Evolutionary conservation across 2,888 invertebrate species (phyloP).

Genomic region (Nymphalis urticae): DNA sequence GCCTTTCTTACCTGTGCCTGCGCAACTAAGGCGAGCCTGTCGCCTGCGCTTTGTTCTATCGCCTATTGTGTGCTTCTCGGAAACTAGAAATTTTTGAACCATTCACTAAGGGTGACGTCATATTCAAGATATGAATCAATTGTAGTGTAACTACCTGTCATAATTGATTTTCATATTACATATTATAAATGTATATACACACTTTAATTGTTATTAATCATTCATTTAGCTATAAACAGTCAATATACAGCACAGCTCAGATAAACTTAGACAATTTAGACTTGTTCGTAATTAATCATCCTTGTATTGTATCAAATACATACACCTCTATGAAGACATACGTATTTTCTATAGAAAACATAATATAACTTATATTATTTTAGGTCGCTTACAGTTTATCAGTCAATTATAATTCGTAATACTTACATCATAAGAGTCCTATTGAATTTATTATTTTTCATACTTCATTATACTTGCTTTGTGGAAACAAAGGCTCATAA

Average conservation of each 20-base stretch:
- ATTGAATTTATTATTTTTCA: not conserved
- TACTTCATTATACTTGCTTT: conserved; percentile 1
- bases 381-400: not conserved
- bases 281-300: conserved; percentile 3
- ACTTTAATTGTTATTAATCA: no score
- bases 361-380: conserved; percentile 1
- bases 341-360: not conserved
- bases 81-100: conserved; percentile 40
- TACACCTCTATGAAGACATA: not conserved
- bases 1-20: conserved; percentile 65
- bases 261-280: not conserved
- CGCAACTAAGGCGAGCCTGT: conserved; percentile 51
- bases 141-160: not conserved
- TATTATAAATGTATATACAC: no score
- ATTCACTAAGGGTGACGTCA: conserved; percentile 35
- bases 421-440: not conserved
- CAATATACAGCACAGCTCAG: not conserved
- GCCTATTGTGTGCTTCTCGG: conserved; percentile 63
- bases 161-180: no score
- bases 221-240: not conserved
- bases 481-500: conserved; percentile 6
- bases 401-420: not conserved
- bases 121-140: conserved; percentile 29
- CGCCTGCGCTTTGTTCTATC: conserved; percentile 64
- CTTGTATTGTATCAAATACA: not conserved